phyloP scores from a whole-genome alignment of 2,113 vertebrate species.

The Hystrix cristata region DNA sequence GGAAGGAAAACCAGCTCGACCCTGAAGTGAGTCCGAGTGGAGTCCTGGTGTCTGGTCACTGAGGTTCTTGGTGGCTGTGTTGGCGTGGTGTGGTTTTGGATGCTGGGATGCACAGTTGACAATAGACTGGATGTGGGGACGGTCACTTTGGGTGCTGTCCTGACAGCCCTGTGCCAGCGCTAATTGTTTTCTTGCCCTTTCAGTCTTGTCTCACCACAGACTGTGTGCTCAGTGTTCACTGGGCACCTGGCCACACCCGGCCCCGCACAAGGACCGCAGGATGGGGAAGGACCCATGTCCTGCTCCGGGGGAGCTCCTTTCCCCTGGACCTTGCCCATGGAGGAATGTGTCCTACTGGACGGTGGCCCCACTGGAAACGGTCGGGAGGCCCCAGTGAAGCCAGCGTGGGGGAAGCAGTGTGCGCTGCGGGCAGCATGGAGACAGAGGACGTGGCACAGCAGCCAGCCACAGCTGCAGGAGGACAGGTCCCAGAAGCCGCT shows the following conservation, averaged over 20 bases:
- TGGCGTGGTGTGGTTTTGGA: background rate
- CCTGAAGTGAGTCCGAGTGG: background rate
- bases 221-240: background rate
- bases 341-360: accelerated
- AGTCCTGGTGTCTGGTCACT: accelerated
- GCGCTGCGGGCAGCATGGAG: background rate
- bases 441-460: too few relatives aligned
- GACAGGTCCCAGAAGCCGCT: background rate
- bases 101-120: background rate
- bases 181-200: background rate
- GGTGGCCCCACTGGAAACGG: background rate
- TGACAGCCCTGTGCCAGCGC: background rate
- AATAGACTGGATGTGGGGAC: background rate
- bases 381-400: background rate
- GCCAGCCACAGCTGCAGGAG: background rate
- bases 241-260: background rate
- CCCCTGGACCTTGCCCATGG: accelerated
- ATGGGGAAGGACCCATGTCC: background rate
- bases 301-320: background rate
- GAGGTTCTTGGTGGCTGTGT: background rate
- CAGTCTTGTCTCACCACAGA: background rate
- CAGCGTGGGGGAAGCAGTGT: background rate
- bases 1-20: background rate
- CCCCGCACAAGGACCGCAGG: background rate
- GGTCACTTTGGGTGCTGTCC: background rate